Evolutionary conservation across 2,113 vertebrate genomes (phyloP), one percentile per base, ranked within the genome.

Genomic region (Hippocampus zosterae): DNA sequence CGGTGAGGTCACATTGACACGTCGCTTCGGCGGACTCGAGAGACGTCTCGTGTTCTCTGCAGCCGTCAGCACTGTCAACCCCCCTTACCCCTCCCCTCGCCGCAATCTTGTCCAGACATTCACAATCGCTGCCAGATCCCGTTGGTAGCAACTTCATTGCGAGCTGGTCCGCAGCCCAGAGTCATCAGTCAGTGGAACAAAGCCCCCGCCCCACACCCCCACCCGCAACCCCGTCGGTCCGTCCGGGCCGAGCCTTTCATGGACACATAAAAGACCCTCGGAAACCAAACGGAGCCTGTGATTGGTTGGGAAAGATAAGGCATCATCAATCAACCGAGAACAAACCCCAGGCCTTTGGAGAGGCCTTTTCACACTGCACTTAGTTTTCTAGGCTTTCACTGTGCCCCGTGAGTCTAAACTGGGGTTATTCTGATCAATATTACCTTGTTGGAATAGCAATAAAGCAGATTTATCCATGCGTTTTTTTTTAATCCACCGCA

Each of bases 111-210:
- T 67, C 78, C 48, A n/a, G 76, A 78, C 72, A 70, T 63, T 70
- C 77, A 48, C 59, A 72, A 44, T 44, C 62, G 8, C 85, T 78
- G 81, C 84, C 87, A 82, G 69, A 81, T 78, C 77, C 69, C 80
- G 82, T 87, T 79, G 61, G 79, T 85, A 87, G 82, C 77, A 74
- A 89, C 79, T 76, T 75, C 73, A 57, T 75, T 87, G 87, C 84
- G 84, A 82, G 67, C 80, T 27, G 80, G 61, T 85, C 88, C 85
- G 76, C 79, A 66, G 81, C 78, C 82, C 80, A 60, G 65, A 83
- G 80, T 74, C 83, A 84, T 89, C 88, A 69, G 83, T 88, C 88
- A 85, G 65, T 12, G 3, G 50, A 46, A 88, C 86, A 89, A 86
- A 88, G 78, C 69, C 75, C 67, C 65, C 77, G 83, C 84, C 83